Conservation (phyloP, 2,797 vertebrate species). For the Tachyglossus aculeatus region DNA sequence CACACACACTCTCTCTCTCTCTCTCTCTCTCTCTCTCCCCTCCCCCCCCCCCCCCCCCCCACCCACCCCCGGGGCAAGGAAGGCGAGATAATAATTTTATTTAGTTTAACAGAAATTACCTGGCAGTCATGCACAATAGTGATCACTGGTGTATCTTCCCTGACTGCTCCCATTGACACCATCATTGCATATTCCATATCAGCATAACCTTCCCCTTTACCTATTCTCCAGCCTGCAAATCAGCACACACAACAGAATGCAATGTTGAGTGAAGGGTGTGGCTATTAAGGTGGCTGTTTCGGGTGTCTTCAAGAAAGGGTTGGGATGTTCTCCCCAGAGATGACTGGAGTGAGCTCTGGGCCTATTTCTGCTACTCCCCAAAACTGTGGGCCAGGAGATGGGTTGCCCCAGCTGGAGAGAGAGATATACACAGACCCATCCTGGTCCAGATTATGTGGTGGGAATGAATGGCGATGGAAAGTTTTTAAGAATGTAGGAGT, state of each 20-base stretch:
- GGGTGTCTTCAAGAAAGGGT: background rate
- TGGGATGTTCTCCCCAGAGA: background rate
- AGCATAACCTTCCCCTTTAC: slow-evolving; percentile 95
- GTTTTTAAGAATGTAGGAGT: too few species aligned
- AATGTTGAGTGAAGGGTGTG: background rate
- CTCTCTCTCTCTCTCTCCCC: too few species aligned
- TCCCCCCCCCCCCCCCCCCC: background rate
- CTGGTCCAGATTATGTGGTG: too few species aligned
- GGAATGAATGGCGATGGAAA: too few species aligned
- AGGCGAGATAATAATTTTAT: too few species aligned
- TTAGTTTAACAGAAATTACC: slow-evolving; percentile 65
- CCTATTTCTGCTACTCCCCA: too few species aligned
- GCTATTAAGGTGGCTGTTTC: fast-evolving
- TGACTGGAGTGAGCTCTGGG: too few species aligned
- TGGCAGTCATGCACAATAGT: slow-evolving; percentile 97
- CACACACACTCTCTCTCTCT: background rate
- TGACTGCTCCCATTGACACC: slow-evolving; percentile 87
- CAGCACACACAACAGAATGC: background rate
- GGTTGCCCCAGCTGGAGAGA: too few species aligned
- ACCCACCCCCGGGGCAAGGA: background rate
- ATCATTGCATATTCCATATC: slow-evolving; percentile 97
- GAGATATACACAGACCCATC: too few species aligned
- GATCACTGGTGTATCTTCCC: slow-evolving; percentile 82
- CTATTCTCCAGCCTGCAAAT: slow-evolving; percentile 87
- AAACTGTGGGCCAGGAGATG: too few species aligned